Percentiles rank a stretch among this genome's conserved stretches.
Conservation (phyloP, 2,888 invertebrate genomes). For the Chymomyza fuscimana region DNA sequence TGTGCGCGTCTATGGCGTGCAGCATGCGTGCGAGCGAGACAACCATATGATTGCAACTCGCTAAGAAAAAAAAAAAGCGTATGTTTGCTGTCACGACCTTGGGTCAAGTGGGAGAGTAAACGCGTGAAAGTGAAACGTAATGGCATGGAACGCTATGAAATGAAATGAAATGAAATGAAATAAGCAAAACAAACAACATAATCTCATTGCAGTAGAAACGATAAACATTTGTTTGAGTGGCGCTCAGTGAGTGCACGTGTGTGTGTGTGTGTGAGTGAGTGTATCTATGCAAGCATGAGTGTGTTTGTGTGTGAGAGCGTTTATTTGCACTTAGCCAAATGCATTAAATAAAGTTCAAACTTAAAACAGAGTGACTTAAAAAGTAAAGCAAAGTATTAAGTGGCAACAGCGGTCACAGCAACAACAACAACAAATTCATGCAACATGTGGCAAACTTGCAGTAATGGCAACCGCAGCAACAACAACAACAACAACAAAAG, state of each 20-base stretch:
- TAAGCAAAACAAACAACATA: conserved; percentile 24
- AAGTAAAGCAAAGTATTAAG: conserved; percentile 10
- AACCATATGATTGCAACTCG: conserved; percentile 18
- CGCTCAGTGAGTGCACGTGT: conserved; percentile 8
- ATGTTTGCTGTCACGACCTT: conserved; percentile 49
- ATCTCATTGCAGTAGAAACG: background rate
- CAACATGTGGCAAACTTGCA: background rate
- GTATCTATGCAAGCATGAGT: conserved; percentile 3
- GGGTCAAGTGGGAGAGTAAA: conserved; percentile 12
- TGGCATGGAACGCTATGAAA: conserved; percentile 34
- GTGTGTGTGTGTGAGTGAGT: conserved; percentile 12
- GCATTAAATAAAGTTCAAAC: conserved; percentile 11
- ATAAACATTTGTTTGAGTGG: conserved; percentile 11
- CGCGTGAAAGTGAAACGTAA: conserved; percentile 23
- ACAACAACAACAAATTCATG: conserved; percentile 6
- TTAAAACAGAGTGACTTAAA: background rate
- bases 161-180: conserved; percentile 33
- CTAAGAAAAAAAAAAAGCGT: background rate
- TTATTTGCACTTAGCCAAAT: background rate
- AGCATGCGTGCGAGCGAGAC: conserved; percentile 40
- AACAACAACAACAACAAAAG: no score
- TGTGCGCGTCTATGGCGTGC: background rate
- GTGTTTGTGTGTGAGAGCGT: conserved; percentile 12
- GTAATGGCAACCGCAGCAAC: background rate
- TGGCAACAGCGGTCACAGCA: background rate